A percentile compares a stretch with the other conserved stretches of the same genome.
phyloP scores from a whole-genome alignment of 2,797 vertebrate species.

The Lycodopsis pacificus region DNA sequence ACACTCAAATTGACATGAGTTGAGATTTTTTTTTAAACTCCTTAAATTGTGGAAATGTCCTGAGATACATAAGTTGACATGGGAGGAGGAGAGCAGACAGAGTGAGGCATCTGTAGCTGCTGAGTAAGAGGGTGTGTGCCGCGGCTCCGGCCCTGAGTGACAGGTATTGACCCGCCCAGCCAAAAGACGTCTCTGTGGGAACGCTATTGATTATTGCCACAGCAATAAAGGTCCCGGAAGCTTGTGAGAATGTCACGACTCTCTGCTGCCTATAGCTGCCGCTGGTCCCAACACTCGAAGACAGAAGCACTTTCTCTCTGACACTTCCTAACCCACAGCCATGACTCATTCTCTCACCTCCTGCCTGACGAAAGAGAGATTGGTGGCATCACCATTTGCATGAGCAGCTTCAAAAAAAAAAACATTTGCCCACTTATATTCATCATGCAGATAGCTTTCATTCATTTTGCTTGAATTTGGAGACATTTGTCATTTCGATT shows the following conservation, averaged over 20 bases:
- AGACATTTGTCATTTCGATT: background rate
- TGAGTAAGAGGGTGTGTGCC: constrained; percentile 82
- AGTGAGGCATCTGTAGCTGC: constrained; percentile 66
- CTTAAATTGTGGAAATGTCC: constrained; percentile 34
- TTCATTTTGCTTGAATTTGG: background rate
- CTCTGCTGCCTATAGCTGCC: constrained; percentile 60
- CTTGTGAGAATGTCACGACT: constrained; percentile 85
- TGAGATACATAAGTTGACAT: constrained; percentile 35
- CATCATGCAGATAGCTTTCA: background rate
- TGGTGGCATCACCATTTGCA: constrained; percentile 16
- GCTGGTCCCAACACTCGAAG: constrained; percentile 57
- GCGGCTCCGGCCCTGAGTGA: constrained; percentile 80
- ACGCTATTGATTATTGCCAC: constrained; percentile 85
- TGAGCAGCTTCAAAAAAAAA: background rate
- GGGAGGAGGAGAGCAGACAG: constrained; percentile 42
- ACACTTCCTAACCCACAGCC: constrained; percentile 52
- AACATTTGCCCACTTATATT: background rate
- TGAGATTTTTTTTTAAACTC: background rate
- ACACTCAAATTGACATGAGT: constrained; percentile 1
- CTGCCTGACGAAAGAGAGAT: constrained; percentile 35
- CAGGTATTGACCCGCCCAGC: constrained; percentile 84
- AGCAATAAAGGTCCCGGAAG: constrained; percentile 81
- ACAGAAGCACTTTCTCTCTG: constrained; percentile 43
- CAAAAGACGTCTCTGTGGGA: constrained; percentile 83
- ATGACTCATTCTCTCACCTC: constrained; percentile 36